Percentiles rank a stretch among this genome's conserved stretches.
phyloP scores from a whole-genome alignment of 2,888 invertebrate species.

The Alcis repandata region DNA sequence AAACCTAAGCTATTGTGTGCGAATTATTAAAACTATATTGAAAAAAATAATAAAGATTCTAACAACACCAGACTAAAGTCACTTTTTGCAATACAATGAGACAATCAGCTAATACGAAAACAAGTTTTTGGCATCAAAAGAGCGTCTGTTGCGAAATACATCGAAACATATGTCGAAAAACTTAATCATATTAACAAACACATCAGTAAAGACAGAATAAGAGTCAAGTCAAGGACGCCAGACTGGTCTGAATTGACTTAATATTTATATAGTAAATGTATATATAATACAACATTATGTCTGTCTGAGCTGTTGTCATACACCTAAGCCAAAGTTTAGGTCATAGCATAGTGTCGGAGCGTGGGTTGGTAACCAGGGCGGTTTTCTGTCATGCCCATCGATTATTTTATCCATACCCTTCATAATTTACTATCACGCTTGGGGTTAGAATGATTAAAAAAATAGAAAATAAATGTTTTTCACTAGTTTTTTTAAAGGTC shows the following conservation, averaged over 20 bases:
- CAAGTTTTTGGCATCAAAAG: neutral
- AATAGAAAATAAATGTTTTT: too few species aligned
- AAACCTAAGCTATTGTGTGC: too few species aligned
- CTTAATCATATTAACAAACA: conserved; percentile 37
- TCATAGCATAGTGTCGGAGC: too few species aligned
- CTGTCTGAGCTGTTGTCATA: conserved; percentile 21
- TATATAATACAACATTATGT: conserved; percentile 17
- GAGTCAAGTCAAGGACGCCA: conserved; percentile 42
- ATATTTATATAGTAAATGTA: conserved; percentile 25
- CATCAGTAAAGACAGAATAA: conserved; percentile 28
- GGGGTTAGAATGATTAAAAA: too few species aligned
- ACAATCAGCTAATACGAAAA: neutral
- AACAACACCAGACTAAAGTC: too few species aligned
- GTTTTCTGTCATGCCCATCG: too few species aligned
- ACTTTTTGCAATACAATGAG: neutral
- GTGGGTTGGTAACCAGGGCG: conserved; percentile 6
- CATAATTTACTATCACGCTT: too few species aligned
- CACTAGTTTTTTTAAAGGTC: too few species aligned
- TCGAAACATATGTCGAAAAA: conserved; percentile 9
- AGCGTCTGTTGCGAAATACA: conserved; percentile 9
- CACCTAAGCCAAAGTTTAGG: neutral
- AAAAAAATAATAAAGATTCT: too few species aligned
- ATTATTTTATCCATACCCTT: too few species aligned
- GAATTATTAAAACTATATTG: too few species aligned
- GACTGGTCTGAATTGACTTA: conserved; percentile 31